A percentile compares a stretch with the other conserved stretches of the same genome.
phyloP scores from a whole-genome alignment of 2,113 vertebrate species.

The Thamnophis sirtalis region DNA sequence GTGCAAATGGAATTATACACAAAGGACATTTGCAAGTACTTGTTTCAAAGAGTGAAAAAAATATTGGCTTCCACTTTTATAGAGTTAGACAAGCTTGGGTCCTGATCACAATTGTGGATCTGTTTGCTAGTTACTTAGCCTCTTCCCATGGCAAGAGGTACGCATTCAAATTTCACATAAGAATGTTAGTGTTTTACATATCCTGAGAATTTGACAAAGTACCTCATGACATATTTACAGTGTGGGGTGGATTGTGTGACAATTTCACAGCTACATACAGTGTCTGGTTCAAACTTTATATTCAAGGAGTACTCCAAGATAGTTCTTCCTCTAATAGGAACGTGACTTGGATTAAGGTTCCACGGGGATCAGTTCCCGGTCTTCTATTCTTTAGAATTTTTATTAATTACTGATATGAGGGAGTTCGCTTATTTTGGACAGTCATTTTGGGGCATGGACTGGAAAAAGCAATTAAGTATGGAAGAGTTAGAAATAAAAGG shows the following conservation, averaged over 20 bases:
- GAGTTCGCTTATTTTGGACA: not conserved
- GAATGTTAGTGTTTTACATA: not conserved
- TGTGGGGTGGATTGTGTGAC: not conserved
- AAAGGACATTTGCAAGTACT: not conserved
- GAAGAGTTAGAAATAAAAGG: not conserved
- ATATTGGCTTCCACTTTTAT: not conserved
- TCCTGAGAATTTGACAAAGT: not conserved
- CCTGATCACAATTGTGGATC: not conserved
- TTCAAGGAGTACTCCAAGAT: not conserved
- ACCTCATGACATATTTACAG: not conserved
- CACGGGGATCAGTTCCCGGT: not conserved
- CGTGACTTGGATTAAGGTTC: not conserved
- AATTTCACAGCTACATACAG: not conserved
- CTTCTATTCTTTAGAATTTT: not conserved
- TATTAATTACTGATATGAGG: not conserved
- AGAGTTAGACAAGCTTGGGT: not conserved
- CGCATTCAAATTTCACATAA: not conserved
- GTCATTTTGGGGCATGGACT: not conserved
- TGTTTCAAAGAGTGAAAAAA: not conserved
- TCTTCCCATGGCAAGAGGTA: not conserved
- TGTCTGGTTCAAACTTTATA: not conserved
- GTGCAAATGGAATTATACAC: not conserved
- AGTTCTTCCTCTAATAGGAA: not conserved
- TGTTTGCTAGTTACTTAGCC: not conserved
- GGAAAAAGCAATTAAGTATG: not conserved